Base-by-base conservation (phyloP, 2,888 invertebrate species). In the Disparrhopalites patrizii region DNA sequence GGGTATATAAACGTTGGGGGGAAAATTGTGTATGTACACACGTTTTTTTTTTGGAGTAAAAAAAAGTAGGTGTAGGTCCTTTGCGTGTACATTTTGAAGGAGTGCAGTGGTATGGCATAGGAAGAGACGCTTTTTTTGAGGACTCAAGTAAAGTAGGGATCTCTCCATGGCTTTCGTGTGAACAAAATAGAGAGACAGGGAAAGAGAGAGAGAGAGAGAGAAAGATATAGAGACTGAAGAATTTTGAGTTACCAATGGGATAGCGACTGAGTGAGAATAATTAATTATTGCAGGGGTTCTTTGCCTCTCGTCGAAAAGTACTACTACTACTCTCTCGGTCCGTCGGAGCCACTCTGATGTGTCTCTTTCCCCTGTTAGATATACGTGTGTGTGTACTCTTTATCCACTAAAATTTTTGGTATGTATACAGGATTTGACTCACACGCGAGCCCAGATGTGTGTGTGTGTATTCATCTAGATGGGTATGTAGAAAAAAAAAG, bases 231-330 rank as follows among this genome's bases (percentile, higher is more conserved):
- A 56, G 36, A 64, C 57, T 61, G 62, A 66, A 66, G 66, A 66
- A 66, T 62, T 66, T 61, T 47, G 58, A 58, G 66, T 61, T 62
- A 62, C 62, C 66, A 66, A 66, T 56, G 56, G 66, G 62, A 62
- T 57, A 57, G 57, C 57, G 57, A 56, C 57, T 57, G 65, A 67
- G 66, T 67, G 67, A 70, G 68, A 68, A 66, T 68, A 70, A 68
- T 68, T 69, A 69, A 69, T 69, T 69, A 64, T 68, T 66, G 65
- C 55, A 61, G 61, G 61, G 63, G 56, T 55, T 63, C 55, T 30
- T 56, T 38, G 28, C 25, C 55, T 27, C 3, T 55, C 58, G 62
- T 66, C 27, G 66, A 62, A 27, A 58, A 36, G 50, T 28, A 57
- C 40, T 47, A 47, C 20, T n/a, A n/a, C n/a, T n/a, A n/a, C n/a